These are phyloP conservation scores for Drosophila virilis DNA, from an alignment of 1,140 invertebrate species.

Conservation along the genomic window DNA sequence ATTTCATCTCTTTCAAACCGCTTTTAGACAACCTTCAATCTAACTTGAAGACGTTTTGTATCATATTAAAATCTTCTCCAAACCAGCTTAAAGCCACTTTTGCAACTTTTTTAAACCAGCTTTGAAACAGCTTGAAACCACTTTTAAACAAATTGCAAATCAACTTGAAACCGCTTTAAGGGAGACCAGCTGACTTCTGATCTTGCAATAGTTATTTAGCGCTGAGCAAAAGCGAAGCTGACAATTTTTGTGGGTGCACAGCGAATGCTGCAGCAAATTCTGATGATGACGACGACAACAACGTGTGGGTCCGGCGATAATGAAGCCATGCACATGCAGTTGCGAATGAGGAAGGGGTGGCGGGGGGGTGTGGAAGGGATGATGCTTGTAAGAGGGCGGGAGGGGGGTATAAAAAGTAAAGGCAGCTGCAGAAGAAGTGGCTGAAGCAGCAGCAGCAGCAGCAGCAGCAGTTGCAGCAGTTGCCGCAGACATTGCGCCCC, in stretches of 20 bases:
- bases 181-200: not conserved
- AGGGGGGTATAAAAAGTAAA: no score
- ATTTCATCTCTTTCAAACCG: not conserved
- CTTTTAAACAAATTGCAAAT: no score
- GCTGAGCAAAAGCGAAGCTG: conserved; percentile 34
- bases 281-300: conserved; percentile 27
- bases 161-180: not conserved
- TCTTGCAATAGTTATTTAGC: not conserved
- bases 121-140: no score
- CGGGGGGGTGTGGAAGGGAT: not conserved
- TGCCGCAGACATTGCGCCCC: not conserved
- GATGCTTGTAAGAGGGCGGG: no score
- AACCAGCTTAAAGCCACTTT: no score
- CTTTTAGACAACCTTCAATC: no score
- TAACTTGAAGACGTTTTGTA: no score
- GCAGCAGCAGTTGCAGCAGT: not conserved
- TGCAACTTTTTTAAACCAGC: no score
- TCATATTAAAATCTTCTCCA: no score
- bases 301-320: conserved; percentile 51
- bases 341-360: conserved; percentile 7
- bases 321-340: conserved; percentile 69
- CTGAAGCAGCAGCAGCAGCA: no score
- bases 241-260: conserved; percentile 58
- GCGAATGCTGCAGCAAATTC: conserved; percentile 34
- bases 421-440: no score